A percentile compares a stretch with the other conserved stretches of the same genome.
phyloP scores from a whole-genome alignment of 2,113 vertebrate species.

The Hiodon alosoides region DNA sequence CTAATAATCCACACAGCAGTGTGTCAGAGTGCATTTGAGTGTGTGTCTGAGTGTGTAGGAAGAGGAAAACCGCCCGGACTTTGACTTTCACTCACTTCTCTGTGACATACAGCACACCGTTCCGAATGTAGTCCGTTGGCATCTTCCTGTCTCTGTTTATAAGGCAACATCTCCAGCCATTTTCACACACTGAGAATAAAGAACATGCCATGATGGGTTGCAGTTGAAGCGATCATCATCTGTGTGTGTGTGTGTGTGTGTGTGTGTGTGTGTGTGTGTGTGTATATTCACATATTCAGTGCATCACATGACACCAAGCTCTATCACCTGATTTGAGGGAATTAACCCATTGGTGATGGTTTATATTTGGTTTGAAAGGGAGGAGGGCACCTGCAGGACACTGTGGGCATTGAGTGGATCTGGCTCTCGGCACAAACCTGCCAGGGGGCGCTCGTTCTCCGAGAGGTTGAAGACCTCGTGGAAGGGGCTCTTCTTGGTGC shows the following conservation, averaged over 20 bases:
- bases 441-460: slow-evolving; percentile 84
- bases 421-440: slow-evolving; percentile 59
- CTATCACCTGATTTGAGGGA: too few species aligned
- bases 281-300: too few species aligned
- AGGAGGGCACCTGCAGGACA: not conserved
- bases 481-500: slow-evolving; percentile 84
- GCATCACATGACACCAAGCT: too few species aligned
- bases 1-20: too few species aligned
- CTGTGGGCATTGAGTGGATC: not conserved
- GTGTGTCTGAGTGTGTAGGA: not conserved
- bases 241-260: too few species aligned
- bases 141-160: slow-evolving; percentile 94
- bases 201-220: not conserved
- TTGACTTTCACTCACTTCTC: slow-evolving; percentile 76
- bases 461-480: slow-evolving; percentile 88
- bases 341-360: too few species aligned
- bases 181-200: slow-evolving; percentile 74
- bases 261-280: too few species aligned
- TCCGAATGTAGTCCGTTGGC: slow-evolving; percentile 93
- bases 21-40: not conserved
- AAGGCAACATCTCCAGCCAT: slow-evolving; percentile 93
- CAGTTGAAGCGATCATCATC: too few species aligned
- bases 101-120: slow-evolving; percentile 89
- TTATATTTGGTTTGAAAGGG: not conserved
- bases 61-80: not conserved